Percentiles rank a stretch among this genome's conserved stretches.
Evolutionary conservation across 1,140 invertebrate species (phyloP).

Genomic region (Leptinotarsa undecemlineata): DNA sequence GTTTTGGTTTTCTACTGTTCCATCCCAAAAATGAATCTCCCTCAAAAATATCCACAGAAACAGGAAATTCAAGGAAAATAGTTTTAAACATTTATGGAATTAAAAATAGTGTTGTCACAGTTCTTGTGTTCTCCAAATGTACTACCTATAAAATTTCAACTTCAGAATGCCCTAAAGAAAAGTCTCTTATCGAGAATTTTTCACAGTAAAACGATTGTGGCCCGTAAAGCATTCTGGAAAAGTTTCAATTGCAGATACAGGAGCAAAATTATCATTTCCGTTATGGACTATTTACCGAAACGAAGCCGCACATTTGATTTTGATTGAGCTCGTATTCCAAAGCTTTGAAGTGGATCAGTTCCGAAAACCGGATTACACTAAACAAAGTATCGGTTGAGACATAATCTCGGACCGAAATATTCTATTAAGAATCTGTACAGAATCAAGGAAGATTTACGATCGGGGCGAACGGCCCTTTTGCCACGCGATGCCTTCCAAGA

Average conservation of each 20-base stretch:
- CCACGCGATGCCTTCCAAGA: conserved; percentile 26
- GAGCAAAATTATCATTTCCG: conserved; percentile 2
- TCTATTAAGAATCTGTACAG: conserved; percentile 32
- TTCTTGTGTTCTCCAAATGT: too few relatives aligned
- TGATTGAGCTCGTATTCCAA: background rate
- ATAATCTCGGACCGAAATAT: conserved; percentile 31
- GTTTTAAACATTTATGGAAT: too few relatives aligned
- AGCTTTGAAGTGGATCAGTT: conserved; percentile 23
- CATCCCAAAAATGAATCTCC: too few relatives aligned
- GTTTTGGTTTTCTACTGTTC: too few relatives aligned
- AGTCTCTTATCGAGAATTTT: too few relatives aligned
- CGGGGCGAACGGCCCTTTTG: conserved; percentile 26
- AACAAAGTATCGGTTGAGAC: conserved; percentile 32
- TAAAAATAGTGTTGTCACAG: too few relatives aligned
- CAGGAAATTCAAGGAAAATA: background rate
- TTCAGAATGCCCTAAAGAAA: too few relatives aligned
- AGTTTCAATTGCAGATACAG: conserved; percentile 3
- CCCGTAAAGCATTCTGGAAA: background rate
- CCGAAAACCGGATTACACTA: conserved; percentile 30
- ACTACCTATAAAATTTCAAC: too few relatives aligned
- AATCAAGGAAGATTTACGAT: conserved; percentile 29
- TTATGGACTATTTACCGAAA: conserved; percentile 27
- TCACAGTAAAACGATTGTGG: background rate
- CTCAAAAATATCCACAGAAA: background rate
- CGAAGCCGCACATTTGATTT: conserved; percentile 27